A percentile compares a stretch with the other conserved stretches of the same genome.
phyloP scores from a whole-genome alignment of 2,113 vertebrate species.

The Aix galericulata region DNA sequence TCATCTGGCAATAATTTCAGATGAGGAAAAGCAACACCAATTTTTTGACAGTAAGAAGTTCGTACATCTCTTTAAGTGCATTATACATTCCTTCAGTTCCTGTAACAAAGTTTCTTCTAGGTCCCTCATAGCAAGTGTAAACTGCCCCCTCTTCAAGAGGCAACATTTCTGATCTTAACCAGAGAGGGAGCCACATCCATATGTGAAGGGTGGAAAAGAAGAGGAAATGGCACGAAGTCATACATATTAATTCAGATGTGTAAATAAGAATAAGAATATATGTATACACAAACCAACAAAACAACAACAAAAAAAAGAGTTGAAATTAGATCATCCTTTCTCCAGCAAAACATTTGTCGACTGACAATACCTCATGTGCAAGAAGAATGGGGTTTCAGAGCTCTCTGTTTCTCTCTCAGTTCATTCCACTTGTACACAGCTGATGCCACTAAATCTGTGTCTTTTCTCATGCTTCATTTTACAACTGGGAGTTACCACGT shows the following conservation, averaged over 20 bases:
- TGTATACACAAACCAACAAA: neutral
- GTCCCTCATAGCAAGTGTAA: neutral
- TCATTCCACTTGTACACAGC: neutral
- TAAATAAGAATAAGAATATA: neutral
- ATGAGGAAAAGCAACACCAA: neutral
- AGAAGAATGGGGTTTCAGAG: neutral
- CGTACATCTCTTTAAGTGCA: neutral
- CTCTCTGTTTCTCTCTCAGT: no score
- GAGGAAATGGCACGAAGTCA: neutral
- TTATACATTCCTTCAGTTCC: neutral
- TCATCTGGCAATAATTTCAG: neutral
- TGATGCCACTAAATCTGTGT: neutral
- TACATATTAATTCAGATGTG: fast-evolving
- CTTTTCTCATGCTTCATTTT: neutral
- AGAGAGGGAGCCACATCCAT: neutral
- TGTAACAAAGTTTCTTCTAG: neutral
- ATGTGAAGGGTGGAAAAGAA: neutral
- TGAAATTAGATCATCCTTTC: neutral
- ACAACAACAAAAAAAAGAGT: neutral
- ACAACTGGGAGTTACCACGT: neutral
- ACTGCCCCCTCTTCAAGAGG: neutral
- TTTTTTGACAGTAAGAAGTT: neutral
- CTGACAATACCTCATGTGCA: neutral
- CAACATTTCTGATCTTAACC: neutral
- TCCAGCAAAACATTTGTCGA: neutral